Base-by-base conservation (phyloP, 2,797 vertebrate genomes). In the Heliangelus exortis region DNA sequence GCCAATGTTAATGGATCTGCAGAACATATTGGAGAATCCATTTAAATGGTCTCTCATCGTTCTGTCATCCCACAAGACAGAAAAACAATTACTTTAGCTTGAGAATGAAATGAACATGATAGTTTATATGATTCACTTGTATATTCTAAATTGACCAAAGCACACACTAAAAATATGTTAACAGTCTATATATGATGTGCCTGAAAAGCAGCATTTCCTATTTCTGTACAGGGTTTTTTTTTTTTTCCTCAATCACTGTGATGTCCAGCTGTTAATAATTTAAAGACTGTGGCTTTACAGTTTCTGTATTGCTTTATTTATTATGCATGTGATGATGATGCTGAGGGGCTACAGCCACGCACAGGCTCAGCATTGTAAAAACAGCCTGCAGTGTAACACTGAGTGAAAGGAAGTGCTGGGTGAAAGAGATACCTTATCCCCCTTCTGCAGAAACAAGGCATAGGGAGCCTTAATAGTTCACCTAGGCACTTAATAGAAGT, bases 61-160 rank as follows among this genome's bases (percentile, higher is more conserved):
- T 96, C 66, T 86, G 41, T 93, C 65, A 80, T 86, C 62, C 77
- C 91, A 92, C 45, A 92, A 95, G 80, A 80, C 68, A 84, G 94
- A 71, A 91, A 86, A 63, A 74, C 72, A 88, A 94, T 91, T 85
- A 86, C 87, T 79, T 96, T 93, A 95, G 95, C 71, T 92, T 17
- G 6, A 76, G 81, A 95, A 77, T 95, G 53, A 97, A 97, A 95
- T 92, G 19, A 85, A 80, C 59, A 47, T 83, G 41, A 84, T 90
- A 19, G 66, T 86, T 95, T 91, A 59, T 91, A 50, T 61, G 43
- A 91, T 76, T 89, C 84, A 79, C 51, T 96, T 79, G 20, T 87
- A 92, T 73, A 75, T 85, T 69, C 62, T 80, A 89, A 92, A 87
- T 58, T 88, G 82, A 81, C 94, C 21, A 43, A 94, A 94, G 76